Base-by-base conservation (phyloP, 1,140 invertebrate species). In the Galleria mellonella region DNA sequence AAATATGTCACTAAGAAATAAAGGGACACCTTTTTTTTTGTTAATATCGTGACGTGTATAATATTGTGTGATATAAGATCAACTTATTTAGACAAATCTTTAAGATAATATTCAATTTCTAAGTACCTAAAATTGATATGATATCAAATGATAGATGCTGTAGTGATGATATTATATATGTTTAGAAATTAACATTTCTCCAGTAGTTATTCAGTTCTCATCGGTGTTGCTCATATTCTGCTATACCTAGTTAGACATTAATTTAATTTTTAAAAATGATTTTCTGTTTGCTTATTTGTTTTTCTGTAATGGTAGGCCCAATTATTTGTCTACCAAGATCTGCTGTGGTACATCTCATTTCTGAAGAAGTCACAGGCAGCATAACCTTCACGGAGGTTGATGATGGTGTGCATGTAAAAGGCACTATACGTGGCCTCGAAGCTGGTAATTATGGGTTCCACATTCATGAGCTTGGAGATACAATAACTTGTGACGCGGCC, bases 401-500 rank as follows among this genome's bases (percentile, higher is more conserved):
- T 2, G 53, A 69, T 9, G 88, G 88, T 6, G 81, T 92, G 5
- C 67, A 53, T 2, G 76, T 94, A 4, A 81, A 72, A 9, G 96
- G 95, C 12, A 76, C 73, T 9, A 87, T 97, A 38, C 79, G 46
- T 0, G 94, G 94, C 6, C 83, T 97, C 1, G 79, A 75, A 1
- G 77, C 84, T 27, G 88, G 88, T 9, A 66, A 74, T 4, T 90
- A 94, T 67, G 96, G 95, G 1, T 96, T 97, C 74, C 96, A 97
- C 63, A 84, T 97, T 7, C 96, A 97, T 71, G 89, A 94, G 63
- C 90, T 91, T 59, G 94, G 94, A 11, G 93, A 96, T 64, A 74
- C 91, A 7, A 89, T 81, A 23, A 88, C 92, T 43, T 94, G 93
- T 66, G 64, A 66, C 7, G 88, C 89, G 0, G 86, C 92, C 6